phyloP scores from a whole-genome alignment of 2,113 vertebrate genomes.

The Anthoscopus minutus region DNA sequence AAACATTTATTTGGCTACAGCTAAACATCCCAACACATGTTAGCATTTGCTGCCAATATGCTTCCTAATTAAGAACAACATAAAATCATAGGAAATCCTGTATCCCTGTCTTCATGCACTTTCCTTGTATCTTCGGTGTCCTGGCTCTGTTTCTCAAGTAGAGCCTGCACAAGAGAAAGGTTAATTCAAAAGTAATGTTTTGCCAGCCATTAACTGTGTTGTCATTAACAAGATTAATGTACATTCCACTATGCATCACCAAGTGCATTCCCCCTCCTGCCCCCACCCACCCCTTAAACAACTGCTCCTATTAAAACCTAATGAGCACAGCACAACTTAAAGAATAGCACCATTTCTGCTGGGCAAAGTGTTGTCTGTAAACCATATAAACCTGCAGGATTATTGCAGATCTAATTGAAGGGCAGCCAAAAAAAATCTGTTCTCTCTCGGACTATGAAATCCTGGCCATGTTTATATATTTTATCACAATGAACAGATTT shows the following conservation, averaged over 20 bases:
- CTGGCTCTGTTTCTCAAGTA: slow-evolving; percentile 63
- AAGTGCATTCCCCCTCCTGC: slow-evolving; percentile 52
- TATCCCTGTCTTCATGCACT: slow-evolving; percentile 73
- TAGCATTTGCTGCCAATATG: slow-evolving; percentile 84
- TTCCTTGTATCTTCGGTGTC: slow-evolving; percentile 59
- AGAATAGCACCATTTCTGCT: slow-evolving; percentile 44
- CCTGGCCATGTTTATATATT: slow-evolving; percentile 33
- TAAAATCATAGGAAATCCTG: slow-evolving; percentile 85
- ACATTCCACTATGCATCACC: slow-evolving; percentile 67
- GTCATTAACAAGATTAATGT: slow-evolving; percentile 75
- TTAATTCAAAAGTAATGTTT: slow-evolving; percentile 74
- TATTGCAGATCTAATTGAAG: slow-evolving; percentile 54
- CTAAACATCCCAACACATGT: slow-evolving; percentile 89
- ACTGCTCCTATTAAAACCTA: slow-evolving; percentile 74
- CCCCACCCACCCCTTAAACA: slow-evolving; percentile 62
- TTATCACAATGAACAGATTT: slow-evolving; percentile 57
- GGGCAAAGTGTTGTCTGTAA: slow-evolving; percentile 42
- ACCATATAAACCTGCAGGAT: slow-evolving; percentile 51
- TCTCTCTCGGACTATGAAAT: not conserved
- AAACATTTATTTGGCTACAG: slow-evolving; percentile 93
- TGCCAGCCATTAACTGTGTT: slow-evolving; percentile 70
- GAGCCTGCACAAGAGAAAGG: slow-evolving; percentile 46
- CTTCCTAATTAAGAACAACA: slow-evolving; percentile 87
- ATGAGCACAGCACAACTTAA: slow-evolving; percentile 63
- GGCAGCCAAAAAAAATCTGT: slow-evolving; percentile 19